These are phyloP conservation scores for Pantherophis vulpinus DNA, from an alignment of 2,797 vertebrate genomes.

Conservation along the genomic window DNA sequence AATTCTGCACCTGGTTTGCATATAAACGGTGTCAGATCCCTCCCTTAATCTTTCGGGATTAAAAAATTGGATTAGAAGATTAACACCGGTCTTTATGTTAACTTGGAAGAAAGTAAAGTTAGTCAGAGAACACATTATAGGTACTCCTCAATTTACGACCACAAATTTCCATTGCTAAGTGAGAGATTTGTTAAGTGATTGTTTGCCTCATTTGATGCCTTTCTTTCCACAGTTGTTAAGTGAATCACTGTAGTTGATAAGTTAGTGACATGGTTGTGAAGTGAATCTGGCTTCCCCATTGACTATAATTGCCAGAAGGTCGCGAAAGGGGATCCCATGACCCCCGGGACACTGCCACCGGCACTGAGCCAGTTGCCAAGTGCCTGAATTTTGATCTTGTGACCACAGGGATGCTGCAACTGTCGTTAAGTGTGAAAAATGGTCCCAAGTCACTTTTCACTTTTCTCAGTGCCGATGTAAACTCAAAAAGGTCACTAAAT, in stretches of 20 bases:
- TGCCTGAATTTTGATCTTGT: background rate
- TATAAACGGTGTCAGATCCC: background rate
- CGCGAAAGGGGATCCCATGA: background rate
- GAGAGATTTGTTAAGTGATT: background rate
- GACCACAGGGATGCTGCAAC: background rate
- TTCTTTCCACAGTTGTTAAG: background rate
- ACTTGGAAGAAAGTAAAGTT: background rate
- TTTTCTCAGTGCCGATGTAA: background rate
- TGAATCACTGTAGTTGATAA: background rate
- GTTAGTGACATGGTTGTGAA: background rate
- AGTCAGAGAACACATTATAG: background rate
- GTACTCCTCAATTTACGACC: background rate
- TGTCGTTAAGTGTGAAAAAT: background rate
- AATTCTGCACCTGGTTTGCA: background rate
- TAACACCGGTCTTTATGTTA: background rate
- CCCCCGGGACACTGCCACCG: accelerated
- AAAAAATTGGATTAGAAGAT: background rate
- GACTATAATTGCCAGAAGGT: background rate
- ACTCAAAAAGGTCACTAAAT: too few species aligned
- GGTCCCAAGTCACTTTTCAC: background rate
- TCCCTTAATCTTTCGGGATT: background rate
- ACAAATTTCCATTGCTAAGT: background rate
- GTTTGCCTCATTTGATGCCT: background rate
- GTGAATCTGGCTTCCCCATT: background rate
- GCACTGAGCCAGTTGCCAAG: background rate